Evolutionary conservation across 1,140 invertebrate genomes (phyloP), one percentile per base, ranked within the genome.

Genomic region (Caligus rogercresseyi): DNA sequence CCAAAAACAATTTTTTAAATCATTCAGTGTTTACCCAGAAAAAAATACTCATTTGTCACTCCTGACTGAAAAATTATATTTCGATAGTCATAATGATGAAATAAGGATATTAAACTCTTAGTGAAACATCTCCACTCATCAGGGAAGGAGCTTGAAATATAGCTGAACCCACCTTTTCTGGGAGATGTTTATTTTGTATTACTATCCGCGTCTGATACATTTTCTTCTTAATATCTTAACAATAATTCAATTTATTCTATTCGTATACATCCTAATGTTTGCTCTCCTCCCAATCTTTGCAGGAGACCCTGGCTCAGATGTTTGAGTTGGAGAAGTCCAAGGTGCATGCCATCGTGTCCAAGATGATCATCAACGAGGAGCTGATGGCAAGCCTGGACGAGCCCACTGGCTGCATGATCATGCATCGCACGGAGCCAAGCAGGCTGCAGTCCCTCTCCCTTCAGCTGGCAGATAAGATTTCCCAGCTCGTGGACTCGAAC

Each of bases 311-410:
- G 60, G 83, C 89, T 0, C 82, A 90, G 64, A 95, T 97, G 89
- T 99, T 98, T 73, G 85, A 96, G 69, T 72, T 99, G 67, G 84
- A 89, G 0, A 81, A 83, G 65, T 72, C 83, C 13, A 79, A 84
- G 52, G 93, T 97, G 19, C 92, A 98, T 76, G 91, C 91, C 1
- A 88, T 92, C 54, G 92, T 98, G 54, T 95, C 91, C 69, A 98
- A 98, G 76, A 99, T 99, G 96, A 98, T 99, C 54, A 96, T 98
- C 58, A 97, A 96, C 72, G 94, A 98, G 73, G 96, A 99, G 73
- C 77, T 97, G 0, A 89, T 96, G 84, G 83, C 85, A 74, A 71
- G 68, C 66, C 76, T 99, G 68, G 95, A 98, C 72, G 93, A 98
- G 73, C 96, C 96, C 3, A 92, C 90, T 13, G 89, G 95, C 72